Conservation (phyloP, 2,797 vertebrate species). For the Periophthalmus magnuspinnatus region DNA sequence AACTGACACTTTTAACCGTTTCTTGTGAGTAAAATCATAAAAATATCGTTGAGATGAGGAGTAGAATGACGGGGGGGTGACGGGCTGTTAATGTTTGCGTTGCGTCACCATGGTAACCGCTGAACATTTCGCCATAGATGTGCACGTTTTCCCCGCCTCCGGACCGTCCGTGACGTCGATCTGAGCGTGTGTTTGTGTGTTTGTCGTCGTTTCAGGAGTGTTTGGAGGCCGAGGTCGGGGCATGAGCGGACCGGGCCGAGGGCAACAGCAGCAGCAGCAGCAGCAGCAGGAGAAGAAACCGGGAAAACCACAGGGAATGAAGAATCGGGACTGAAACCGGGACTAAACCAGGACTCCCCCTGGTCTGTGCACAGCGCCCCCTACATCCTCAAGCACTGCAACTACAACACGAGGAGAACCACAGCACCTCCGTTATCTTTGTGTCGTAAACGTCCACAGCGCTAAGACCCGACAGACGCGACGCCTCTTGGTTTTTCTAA, state of each 20-base stretch:
- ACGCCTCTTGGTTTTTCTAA: background rate
- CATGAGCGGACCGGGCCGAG: conserved; percentile 79
- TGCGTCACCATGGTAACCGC: too few relatives aligned
- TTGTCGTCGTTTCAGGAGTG: conserved; percentile 44
- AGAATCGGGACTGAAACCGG: conserved; percentile 83
- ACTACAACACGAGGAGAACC: conserved; percentile 19
- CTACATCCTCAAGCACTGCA: background rate
- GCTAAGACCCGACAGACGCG: background rate
- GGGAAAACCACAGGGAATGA: conserved; percentile 85
- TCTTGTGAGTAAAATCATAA: too few relatives aligned
- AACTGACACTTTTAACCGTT: too few relatives aligned
- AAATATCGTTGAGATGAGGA: too few relatives aligned
- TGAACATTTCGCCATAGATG: too few relatives aligned
- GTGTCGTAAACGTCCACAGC: conserved; percentile 21
- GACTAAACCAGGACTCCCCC: background rate
- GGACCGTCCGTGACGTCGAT: background rate
- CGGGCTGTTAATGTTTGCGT: too few relatives aligned
- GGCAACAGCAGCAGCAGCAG: conserved; percentile 72
- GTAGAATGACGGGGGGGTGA: too few relatives aligned
- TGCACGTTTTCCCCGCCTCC: too few relatives aligned
- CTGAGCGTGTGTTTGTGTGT: too few relatives aligned
- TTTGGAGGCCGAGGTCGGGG: conserved; percentile 85
- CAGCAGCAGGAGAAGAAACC: conserved; percentile 87
- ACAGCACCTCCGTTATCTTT: conserved; percentile 35
- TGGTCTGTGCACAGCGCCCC: background rate